Base-by-base conservation (phyloP, 2,797 vertebrate genomes). In the Syndactyla subalaris region DNA sequence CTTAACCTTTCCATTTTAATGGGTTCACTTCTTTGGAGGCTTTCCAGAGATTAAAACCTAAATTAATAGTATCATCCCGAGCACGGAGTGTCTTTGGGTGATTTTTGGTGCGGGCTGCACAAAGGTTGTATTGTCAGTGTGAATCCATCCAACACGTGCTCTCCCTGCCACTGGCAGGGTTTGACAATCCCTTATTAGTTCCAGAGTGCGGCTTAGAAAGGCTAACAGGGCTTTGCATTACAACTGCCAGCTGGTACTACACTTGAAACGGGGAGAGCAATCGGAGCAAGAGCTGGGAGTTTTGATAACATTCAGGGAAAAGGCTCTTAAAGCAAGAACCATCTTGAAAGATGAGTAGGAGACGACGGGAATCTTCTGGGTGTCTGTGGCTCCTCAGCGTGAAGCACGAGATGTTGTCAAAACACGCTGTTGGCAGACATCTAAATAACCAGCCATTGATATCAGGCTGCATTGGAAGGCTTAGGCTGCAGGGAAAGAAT, bases 111-210 rank as follows among this genome's bases (percentile, higher is more conserved):
- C 46, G 54, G 17, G 52, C 29, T 86, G 75, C 90, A 85, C 51
- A 89, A 85, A 71, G 62, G 51, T 81, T 43, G 51, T 12, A 51
- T 72, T 93, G 81, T 84, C 70, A 46, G n/a, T 32, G 62, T 48
- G 59, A 79, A 89, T 89, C 91, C 55, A 57, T 3, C 34, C 46
- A 88, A 49, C 39, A 48, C 36, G 54, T 36, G 20, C 59, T 86
- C 81, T 67, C 81, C 85, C 94, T 96, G 93, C 95, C 87, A 83
- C 96, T 98, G 98, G 97, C 96, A 97, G 27, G 95, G 94, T 98
- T 98, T 98, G 98, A 98, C 98, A 99, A 98, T 98, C 98, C 98
- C 98, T 98, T 98, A 98, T 99, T 99, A 98, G 98, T 99, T 99
- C 98, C 98, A 98, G 98, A 97, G 97, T 95, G 98, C 76, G 97